Evolutionary conservation across 2,113 vertebrate species (phyloP).

Genomic region (Pseudolaguvia tuberculata): DNA sequence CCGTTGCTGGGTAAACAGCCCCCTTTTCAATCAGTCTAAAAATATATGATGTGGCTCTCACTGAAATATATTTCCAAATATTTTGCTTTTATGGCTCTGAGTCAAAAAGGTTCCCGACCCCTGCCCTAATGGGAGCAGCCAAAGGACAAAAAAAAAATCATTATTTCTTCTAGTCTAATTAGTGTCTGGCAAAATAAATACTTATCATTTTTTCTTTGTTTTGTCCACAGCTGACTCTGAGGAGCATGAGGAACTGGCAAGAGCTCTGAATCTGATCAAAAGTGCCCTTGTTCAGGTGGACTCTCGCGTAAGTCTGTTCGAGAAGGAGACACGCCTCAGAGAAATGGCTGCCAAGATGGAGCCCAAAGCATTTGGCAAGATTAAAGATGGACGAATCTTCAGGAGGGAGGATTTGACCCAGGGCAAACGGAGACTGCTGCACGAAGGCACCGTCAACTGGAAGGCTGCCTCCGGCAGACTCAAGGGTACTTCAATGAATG

Average conservation of each 20-base stretch:
- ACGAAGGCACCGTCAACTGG: conserved; percentile 84
- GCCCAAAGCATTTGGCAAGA: conserved; percentile 78
- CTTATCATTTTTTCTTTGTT: not conserved
- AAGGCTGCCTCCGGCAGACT: conserved; percentile 81
- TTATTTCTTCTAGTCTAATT: no score
- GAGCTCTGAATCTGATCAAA: conserved; percentile 79
- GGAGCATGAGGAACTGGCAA: conserved; percentile 78
- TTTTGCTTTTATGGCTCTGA: no score
- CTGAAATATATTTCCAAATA: no score
- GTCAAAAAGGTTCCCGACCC: no score
- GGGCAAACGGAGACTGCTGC: conserved; percentile 67
- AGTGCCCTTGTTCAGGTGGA: conserved; percentile 84
- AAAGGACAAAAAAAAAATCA: no score
- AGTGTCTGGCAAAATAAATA: not conserved
- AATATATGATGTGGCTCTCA: no score
- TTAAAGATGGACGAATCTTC: conserved; percentile 83
- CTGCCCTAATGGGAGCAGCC: no score
- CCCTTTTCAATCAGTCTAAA: no score
- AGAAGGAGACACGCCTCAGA: conserved; percentile 79
- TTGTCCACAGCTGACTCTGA: conserved; percentile 70
- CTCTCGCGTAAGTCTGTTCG: conserved; percentile 74
- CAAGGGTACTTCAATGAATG: conserved; percentile 36
- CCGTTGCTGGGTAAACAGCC: no score
- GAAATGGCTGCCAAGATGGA: conserved; percentile 86
- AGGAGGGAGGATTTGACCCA: conserved; percentile 79